These are phyloP conservation scores for Ictalurus punctatus DNA, from an alignment of 2,113 vertebrate genomes.

Conservation along the genomic window DNA sequence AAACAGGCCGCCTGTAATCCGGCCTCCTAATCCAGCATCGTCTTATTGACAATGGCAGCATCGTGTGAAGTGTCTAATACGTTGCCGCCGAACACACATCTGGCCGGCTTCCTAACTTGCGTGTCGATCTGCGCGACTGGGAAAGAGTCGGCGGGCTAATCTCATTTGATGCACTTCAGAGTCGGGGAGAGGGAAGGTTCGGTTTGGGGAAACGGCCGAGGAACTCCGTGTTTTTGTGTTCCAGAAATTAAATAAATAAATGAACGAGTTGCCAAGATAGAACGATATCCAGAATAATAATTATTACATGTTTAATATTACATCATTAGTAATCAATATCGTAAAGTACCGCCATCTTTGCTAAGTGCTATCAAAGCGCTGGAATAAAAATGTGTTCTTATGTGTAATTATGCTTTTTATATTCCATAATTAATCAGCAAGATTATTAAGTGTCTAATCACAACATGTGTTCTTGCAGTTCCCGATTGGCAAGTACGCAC, in stretches of 20 bases:
- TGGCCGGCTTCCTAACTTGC: constrained; percentile 56
- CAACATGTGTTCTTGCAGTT: not conserved
- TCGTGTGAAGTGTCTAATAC: constrained; percentile 56
- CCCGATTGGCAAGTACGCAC: not conserved
- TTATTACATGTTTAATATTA: not conserved
- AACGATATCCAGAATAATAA: not conserved
- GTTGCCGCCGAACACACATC: constrained; percentile 52
- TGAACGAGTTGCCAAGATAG: not conserved
- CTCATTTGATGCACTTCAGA: constrained; percentile 55
- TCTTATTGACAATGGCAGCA: constrained; percentile 48
- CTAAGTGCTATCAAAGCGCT: not conserved
- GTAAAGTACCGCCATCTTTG: not conserved
- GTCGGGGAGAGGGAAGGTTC: constrained; percentile 15
- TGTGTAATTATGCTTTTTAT: not conserved
- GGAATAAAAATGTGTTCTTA: not conserved
- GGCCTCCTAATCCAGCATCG: constrained; percentile 50
- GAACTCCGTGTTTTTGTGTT: constrained; percentile 31
- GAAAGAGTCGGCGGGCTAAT: constrained; percentile 51
- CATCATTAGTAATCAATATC: not conserved
- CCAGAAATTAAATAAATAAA: not conserved
- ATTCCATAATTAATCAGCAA: not conserved
- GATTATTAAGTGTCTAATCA: not conserved
- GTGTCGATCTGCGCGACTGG: constrained; percentile 51
- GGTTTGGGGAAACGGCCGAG: constrained; percentile 24
- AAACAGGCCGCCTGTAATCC: constrained; percentile 52